A percentile compares a stretch with the other conserved stretches of the same genome.
phyloP scores from a whole-genome alignment of 2,797 vertebrate species.

The Crotalus adamanteus region DNA sequence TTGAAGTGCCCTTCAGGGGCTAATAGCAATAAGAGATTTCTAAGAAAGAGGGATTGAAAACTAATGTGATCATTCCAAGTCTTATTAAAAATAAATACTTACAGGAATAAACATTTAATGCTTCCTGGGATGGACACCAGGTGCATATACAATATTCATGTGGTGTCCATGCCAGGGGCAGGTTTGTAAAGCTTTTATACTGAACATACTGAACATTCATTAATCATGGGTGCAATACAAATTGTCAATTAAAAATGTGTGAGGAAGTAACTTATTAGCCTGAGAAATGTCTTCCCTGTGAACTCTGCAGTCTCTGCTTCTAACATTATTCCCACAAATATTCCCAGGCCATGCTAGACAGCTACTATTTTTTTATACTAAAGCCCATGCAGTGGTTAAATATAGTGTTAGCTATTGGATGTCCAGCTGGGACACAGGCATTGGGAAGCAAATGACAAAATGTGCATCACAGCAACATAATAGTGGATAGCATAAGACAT shows the following conservation, averaged over 20 bases:
- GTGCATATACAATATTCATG: background rate
- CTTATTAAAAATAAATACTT: background rate
- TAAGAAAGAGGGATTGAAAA: background rate
- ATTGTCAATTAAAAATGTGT: background rate
- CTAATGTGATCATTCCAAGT: background rate
- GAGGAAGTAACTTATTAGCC: background rate
- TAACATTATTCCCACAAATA: background rate
- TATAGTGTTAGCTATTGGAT: background rate
- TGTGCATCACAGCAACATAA: background rate
- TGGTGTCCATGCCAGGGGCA: background rate
- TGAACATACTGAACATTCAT: background rate
- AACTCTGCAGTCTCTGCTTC: background rate
- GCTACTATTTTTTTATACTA: background rate
- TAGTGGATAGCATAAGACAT: background rate
- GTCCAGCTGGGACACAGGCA: background rate
- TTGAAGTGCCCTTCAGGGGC: background rate
- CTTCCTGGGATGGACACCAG: background rate
- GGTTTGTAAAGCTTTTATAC: background rate
- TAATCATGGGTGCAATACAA: background rate
- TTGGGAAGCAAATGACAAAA: background rate
- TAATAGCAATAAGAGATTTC: background rate
- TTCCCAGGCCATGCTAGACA: background rate
- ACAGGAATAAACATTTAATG: background rate
- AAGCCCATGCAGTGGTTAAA: background rate
- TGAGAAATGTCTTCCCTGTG: background rate